Base-by-base conservation (phyloP, 2,797 vertebrate genomes). In the Poeciliopsis turneri region DNA sequence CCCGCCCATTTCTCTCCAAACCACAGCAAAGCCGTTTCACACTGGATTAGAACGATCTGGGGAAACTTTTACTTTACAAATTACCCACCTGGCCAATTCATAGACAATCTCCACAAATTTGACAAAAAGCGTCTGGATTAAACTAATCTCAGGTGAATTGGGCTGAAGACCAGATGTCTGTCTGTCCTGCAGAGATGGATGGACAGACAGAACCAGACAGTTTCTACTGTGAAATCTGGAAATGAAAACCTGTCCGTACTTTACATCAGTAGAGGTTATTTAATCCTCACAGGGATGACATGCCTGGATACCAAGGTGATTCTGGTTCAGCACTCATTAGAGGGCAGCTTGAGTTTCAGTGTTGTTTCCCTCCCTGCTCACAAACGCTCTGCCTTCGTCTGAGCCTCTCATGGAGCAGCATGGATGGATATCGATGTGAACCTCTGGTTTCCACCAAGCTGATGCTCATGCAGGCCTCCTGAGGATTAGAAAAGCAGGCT, bases 141-240 rank as follows among this genome's bases (percentile, higher is more conserved):
- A 49, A 49, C 6, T 20, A 20, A 49, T 49, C 18, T 49, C 0
- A 0, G 20, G 47, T 49, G 47, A 49, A 49, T 20, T 7, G 18
- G 18, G 18, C 2, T 51, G 68, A 1, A 84, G 74, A 11, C 75
- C 69, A 70, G 69, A 13, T 78, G 13, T 73, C 51, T 30, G 30
- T 30, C 30, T 30, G 30, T 30, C 45, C 45, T 74, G 39, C 82
- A 84, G 30, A 49, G 66, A 82, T 71, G 69, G 78, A 77, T 77
- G 46, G 73, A 53, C 20, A 61, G 46, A n/a, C 11, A 75, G 49
- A 69, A 9, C 69, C 46, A 71, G 75, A 74, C 69, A n/a, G 43
- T 80, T 88, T 12, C 46, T 46, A 77, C 82, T 45, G 70, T 4
- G n/a, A 7, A 43, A 2, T 15, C 59, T 82, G 71, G 71, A 72